Evolutionary conservation across 2,797 vertebrate genomes (phyloP).

Genomic region (Chloroceryle inda): DNA sequence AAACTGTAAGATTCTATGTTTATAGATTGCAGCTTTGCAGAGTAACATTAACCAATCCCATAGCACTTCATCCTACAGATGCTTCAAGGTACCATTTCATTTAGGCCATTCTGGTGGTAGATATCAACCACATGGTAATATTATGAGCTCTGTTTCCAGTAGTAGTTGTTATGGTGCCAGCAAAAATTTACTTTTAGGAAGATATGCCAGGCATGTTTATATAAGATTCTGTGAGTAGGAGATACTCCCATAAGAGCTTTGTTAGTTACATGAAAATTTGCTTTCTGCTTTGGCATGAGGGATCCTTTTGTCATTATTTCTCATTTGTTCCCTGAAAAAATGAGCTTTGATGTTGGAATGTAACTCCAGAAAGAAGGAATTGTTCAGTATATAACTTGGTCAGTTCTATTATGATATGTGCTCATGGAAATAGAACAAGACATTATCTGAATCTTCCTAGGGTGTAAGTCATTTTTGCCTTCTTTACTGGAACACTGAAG

Average conservation of each 20-base stretch:
- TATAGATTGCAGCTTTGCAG: background rate
- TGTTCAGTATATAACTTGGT: rapidly evolving
- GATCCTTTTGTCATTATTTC: background rate
- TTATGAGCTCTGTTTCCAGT: background rate
- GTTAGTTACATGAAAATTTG: background rate
- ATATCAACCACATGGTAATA: background rate
- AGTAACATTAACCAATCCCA: background rate
- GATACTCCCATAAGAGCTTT: background rate
- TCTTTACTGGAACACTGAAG: background rate
- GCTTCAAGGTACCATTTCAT: background rate
- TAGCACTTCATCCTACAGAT: background rate
- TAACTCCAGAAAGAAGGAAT: background rate
- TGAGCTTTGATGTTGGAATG: background rate
- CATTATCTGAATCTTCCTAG: background rate
- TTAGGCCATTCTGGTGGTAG: background rate
- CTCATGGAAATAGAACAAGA: background rate
- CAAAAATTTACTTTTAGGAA: background rate
- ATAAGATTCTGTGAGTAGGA: background rate
- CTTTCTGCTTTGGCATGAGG: background rate
- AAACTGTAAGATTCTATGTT: background rate
- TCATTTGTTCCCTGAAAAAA: background rate
- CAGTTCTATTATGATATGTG: background rate
- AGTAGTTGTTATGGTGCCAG: background rate
- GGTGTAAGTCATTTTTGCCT: background rate
- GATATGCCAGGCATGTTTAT: background rate